Percentiles rank a stretch among this genome's conserved stretches.
Conservation (phyloP, 2,113 vertebrate species). For the Scomber colias region DNA sequence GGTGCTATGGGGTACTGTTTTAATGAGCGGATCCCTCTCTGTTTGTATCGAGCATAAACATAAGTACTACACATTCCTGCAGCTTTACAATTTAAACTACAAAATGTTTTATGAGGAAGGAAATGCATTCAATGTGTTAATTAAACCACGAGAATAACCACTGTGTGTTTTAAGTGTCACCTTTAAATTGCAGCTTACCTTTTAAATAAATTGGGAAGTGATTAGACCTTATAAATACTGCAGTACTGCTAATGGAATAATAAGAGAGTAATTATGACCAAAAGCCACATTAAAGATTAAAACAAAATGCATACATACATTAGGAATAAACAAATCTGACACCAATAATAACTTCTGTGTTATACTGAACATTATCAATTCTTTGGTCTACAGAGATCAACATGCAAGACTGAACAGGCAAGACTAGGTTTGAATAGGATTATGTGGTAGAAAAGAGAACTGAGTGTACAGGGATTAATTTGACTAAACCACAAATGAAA, state of each 20-base stretch:
- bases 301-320: background rate
- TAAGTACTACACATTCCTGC: too few relatives aligned
- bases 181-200: too few relatives aligned
- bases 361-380: background rate
- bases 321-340: background rate
- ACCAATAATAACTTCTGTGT: background rate
- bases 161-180: too few relatives aligned
- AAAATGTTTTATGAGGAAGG: too few relatives aligned
- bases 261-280: background rate
- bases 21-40: too few relatives aligned
- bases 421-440: background rate
- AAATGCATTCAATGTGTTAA: too few relatives aligned
- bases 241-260: background rate
- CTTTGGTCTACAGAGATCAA: background rate
- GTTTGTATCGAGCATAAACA: too few relatives aligned
- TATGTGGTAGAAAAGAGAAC: background rate
- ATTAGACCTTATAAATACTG: background rate
- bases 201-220: background rate
- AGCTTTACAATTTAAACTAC: too few relatives aligned
- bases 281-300: background rate
- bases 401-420: background rate
- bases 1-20: too few relatives aligned
- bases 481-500: background rate
- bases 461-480: background rate
- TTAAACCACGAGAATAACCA: too few relatives aligned